Conservation (phyloP, 2,888 invertebrate species). For the Drosophila peninsularis region DNA sequence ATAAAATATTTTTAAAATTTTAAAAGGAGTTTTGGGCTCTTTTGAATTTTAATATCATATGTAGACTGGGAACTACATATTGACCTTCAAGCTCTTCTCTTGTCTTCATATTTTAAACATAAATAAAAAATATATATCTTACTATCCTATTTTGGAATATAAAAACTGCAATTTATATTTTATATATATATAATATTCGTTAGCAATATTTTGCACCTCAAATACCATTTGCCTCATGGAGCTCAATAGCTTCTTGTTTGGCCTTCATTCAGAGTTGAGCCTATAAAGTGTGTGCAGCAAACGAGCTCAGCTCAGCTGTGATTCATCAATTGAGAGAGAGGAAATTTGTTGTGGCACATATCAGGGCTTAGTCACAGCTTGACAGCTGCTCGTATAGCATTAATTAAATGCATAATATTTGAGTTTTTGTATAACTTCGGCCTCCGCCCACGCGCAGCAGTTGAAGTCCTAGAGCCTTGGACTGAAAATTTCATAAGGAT, state of each 20-base stretch:
- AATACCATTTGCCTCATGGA: too few species aligned
- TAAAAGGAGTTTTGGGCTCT: too few species aligned
- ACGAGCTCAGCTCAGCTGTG: background rate
- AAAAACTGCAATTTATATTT: background rate
- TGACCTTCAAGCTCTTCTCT: too few species aligned
- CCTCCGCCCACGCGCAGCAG: background rate
- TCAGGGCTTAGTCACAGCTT: slow-evolving; percentile 3
- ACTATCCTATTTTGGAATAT: background rate
- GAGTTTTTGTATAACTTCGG: background rate
- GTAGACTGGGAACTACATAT: too few species aligned
- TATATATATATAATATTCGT: background rate
- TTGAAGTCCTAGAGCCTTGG: background rate
- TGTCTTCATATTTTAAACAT: too few species aligned
- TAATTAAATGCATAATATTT: slow-evolving; percentile 11
- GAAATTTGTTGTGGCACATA: background rate
- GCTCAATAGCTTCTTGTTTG: too few species aligned
- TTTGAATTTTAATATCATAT: too few species aligned
- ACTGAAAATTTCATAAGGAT: slow-evolving; percentile 5
- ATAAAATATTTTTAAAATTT: too few species aligned
- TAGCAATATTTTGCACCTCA: too few species aligned
- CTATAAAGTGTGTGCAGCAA: background rate
- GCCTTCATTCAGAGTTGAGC: background rate
- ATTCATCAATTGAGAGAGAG: slow-evolving; percentile 6
- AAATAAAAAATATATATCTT: too few species aligned
- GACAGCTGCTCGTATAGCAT: slow-evolving; percentile 2